phyloP scores from a whole-genome alignment of 2,888 invertebrate genomes.

The Sphaerophoria taeniata region DNA sequence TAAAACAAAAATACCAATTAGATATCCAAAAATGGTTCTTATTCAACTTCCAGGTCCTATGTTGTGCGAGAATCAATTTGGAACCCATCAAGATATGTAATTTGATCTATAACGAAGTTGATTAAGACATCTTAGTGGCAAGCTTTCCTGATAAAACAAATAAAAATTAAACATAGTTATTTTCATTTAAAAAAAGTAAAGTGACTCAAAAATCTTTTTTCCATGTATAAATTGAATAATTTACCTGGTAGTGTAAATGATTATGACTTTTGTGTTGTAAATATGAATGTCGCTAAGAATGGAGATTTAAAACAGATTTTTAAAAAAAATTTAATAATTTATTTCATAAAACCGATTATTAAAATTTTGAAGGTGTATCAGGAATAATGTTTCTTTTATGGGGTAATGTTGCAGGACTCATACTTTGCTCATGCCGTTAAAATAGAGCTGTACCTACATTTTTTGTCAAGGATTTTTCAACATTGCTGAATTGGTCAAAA shows the following conservation, averaged over 20 bases:
- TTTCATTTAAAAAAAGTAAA: background rate
- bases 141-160: conserved; percentile 51
- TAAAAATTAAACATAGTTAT: conserved; percentile 12
- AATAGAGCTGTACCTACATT: too few species aligned
- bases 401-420: too few species aligned
- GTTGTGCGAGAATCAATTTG: background rate
- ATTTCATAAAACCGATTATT: too few species aligned
- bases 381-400: too few species aligned
- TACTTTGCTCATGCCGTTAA: too few species aligned
- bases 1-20: conserved; percentile 1
- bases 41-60: background rate
- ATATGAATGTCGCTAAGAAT: conserved; percentile 45
- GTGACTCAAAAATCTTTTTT: background rate
- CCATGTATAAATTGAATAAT: conserved; percentile 31
- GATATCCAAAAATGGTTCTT: background rate
- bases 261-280: conserved; percentile 47
- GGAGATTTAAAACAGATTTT: background rate
- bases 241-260: conserved; percentile 64
- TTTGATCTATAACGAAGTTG: conserved; percentile 60
- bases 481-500: too few species aligned
- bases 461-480: too few species aligned
- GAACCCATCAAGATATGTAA: conserved; percentile 18
- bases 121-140: conserved; percentile 57
- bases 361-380: too few species aligned
- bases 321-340: too few species aligned